Conservation (phyloP, 2,888 invertebrate genomes). For the Creontiades dilutus region DNA sequence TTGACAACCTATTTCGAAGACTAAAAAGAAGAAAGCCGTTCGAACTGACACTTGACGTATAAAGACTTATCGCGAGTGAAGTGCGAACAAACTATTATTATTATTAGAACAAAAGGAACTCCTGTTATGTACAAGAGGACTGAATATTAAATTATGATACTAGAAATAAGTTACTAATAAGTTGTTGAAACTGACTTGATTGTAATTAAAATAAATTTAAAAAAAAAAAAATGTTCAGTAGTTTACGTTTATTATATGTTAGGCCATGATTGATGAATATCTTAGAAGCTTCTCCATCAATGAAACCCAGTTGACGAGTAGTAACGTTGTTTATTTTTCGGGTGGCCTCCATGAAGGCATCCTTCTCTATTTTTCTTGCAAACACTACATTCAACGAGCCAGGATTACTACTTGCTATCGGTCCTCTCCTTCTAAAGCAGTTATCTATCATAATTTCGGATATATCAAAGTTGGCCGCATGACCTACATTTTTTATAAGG, state of each 20-base stretch:
- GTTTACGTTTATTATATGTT: background rate
- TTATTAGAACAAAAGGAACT: no score
- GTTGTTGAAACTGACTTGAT: no score
- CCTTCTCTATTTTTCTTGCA: slow-evolving; percentile 20
- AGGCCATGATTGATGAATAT: background rate
- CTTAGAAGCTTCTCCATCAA: background rate
- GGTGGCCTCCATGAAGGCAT: background rate
- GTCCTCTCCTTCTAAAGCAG: background rate
- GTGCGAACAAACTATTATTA: no score
- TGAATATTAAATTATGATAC: no score
- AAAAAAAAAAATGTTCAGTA: no score
- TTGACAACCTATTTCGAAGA: no score
- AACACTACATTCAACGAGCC: background rate
- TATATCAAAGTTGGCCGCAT: background rate
- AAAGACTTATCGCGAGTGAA: no score
- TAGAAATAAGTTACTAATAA: no score
- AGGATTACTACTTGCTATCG: background rate
- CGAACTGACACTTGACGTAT: no score
- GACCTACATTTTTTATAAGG: background rate
- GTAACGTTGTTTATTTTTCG: background rate
- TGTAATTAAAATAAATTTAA: no score
- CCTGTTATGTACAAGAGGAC: no score
- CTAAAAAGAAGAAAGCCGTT: no score
- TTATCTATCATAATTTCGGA: slow-evolving; percentile 1
- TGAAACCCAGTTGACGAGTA: background rate